Evolutionary conservation across 2,113 vertebrate species (phyloP).

Genomic region (Tachuris rubrigastra): DNA sequence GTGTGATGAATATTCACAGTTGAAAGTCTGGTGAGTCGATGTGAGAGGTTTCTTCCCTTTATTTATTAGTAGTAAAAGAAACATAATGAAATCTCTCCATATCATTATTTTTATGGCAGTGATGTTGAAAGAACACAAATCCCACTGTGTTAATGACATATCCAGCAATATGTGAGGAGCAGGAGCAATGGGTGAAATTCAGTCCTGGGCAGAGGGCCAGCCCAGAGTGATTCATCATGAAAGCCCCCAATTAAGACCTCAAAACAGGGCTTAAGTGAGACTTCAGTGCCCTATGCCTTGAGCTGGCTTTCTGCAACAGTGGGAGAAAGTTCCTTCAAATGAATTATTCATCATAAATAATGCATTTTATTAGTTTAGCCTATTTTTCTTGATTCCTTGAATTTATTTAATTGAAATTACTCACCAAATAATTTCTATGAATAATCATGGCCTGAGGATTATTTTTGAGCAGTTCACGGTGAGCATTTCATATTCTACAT

Average conservation of each 20-base stretch:
- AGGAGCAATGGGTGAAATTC: constrained; percentile 44
- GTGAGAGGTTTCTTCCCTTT: not conserved
- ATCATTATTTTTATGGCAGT: constrained; percentile 19
- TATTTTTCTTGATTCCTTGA: constrained; percentile 47
- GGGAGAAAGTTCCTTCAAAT: not conserved
- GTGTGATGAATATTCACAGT: not conserved
- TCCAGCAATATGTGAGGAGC: constrained; percentile 10
- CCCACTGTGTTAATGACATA: constrained; percentile 14
- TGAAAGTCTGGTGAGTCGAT: not conserved
- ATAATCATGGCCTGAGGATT: constrained; percentile 62
- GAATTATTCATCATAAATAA: constrained; percentile 56
- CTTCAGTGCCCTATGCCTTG: not conserved
- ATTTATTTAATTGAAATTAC: constrained; percentile 69
- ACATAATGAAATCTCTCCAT: not conserved
- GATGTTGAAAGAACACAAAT: constrained; percentile 26
- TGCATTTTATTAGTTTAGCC: constrained; percentile 38
- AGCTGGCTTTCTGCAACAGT: constrained; percentile 15
- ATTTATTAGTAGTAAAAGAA: not conserved
- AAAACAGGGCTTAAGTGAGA: constrained; percentile 18
- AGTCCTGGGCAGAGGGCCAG: constrained; percentile 45
- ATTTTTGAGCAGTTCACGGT: constrained; percentile 15
- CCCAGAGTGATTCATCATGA: not conserved
- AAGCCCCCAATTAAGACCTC: constrained; percentile 42
- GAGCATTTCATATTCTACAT: constrained; percentile 33
- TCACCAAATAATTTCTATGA: constrained; percentile 66